phyloP scores from a whole-genome alignment of 2,113 vertebrate species.

The Labrus mixtus region DNA sequence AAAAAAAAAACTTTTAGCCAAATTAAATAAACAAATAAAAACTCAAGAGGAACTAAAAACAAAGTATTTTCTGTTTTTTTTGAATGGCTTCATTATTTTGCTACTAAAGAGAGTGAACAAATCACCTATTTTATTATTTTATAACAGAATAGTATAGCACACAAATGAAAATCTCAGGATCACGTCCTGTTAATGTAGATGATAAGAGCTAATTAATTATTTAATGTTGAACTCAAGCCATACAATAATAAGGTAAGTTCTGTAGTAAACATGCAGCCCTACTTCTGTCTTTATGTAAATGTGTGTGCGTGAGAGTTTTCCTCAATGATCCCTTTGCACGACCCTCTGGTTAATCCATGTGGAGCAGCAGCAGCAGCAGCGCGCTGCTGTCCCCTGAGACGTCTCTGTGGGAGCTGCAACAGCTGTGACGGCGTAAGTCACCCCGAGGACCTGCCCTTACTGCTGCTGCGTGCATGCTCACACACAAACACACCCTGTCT shows the following conservation, averaged over 20 bases:
- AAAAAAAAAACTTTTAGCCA: no score
- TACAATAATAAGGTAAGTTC: slow-evolving; percentile 2
- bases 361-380: slow-evolving; percentile 48
- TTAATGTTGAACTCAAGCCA: neutral
- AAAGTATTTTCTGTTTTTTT: no score
- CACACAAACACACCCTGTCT: slow-evolving; percentile 24
- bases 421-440: slow-evolving; percentile 71
- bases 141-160: no score
- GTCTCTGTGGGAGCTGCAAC: slow-evolving; percentile 67
- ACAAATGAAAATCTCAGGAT: no score
- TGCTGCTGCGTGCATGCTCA: neutral
- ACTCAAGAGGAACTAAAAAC: no score
- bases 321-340: slow-evolving; percentile 10
- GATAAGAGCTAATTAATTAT: slow-evolving; percentile 5
- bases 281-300: neutral
- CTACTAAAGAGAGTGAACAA: no score
- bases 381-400: slow-evolving; percentile 39
- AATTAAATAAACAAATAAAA: no score
- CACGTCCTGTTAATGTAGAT: neutral
- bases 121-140: no score
- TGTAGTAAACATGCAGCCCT: slow-evolving; percentile 14
- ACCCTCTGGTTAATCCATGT: slow-evolving; percentile 45
- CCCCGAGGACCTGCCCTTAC: slow-evolving; percentile 52
- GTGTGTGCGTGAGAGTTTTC: slow-evolving; percentile 21
- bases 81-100: no score